These are phyloP conservation scores for Imbricaverruca yamaguchii DNA, from an alignment of 2,888 invertebrate species.

Conservation along the genomic window DNA sequence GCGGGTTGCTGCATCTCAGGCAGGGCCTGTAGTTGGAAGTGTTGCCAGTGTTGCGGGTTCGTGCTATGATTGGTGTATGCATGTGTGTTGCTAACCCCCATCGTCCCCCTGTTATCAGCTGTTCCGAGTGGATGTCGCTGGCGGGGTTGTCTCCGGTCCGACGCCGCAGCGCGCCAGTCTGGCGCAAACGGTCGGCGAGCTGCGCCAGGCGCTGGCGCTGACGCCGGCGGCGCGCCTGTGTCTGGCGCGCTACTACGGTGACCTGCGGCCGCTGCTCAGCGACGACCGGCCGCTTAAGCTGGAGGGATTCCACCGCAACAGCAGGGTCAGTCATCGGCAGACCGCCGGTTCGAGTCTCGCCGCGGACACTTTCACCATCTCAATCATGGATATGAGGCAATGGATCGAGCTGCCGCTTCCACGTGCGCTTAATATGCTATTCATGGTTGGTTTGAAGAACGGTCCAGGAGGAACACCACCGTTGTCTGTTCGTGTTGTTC, in stretches of 20 bases:
- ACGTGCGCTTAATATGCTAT: no score
- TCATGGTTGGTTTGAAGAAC: no score
- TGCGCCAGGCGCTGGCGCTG: conserved; percentile 49
- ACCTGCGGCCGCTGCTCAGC: conserved; percentile 38
- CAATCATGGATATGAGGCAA: no score
- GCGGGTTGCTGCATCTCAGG: no score
- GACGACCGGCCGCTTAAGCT: conserved; percentile 39
- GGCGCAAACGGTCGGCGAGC: conserved; percentile 49
- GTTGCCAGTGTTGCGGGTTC: no score
- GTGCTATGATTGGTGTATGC: no score
- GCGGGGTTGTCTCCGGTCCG: conserved; percentile 48
- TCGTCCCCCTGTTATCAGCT: background rate
- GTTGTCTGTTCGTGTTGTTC: no score
- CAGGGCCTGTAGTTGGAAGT: background rate
- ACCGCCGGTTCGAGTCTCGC: no score
- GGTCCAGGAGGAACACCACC: no score
- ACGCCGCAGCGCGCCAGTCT: conserved; percentile 52
- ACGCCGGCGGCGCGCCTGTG: background rate
- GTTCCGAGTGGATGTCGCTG: background rate
- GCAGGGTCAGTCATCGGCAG: conserved; percentile 37
- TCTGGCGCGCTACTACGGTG: conserved; percentile 36
- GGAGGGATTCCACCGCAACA: conserved; percentile 42
- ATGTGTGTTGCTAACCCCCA: background rate
- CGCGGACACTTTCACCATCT: no score
- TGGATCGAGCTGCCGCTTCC: no score